Evolutionary conservation across 2,113 vertebrate species (phyloP).

Genomic region (Struthidea cinerea): DNA sequence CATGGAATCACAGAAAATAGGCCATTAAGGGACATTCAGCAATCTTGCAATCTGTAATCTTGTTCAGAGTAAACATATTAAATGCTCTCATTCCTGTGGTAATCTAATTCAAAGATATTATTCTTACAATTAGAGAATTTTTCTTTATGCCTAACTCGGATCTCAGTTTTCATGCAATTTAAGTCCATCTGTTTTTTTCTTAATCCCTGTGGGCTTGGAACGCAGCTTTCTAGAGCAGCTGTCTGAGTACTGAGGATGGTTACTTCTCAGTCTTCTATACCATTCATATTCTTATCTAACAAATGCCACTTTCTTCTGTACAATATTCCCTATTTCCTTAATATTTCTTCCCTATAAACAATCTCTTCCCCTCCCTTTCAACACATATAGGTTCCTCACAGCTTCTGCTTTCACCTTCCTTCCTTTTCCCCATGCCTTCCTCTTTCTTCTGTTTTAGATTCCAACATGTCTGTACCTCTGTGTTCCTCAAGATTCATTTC

Average conservation of each 20-base stretch:
- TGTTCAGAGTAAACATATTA: neutral
- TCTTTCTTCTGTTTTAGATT: neutral
- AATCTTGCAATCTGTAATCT: neutral
- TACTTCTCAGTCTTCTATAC: neutral
- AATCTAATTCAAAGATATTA: neutral
- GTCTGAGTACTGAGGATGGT: neutral
- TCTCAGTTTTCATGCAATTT: neutral
- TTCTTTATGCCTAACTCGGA: neutral
- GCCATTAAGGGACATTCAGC: neutral
- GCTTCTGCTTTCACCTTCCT: neutral
- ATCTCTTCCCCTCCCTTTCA: neutral
- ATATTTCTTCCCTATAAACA: neutral
- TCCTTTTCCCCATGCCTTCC: neutral
- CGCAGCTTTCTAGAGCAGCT: conserved; percentile 6
- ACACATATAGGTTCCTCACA: accelerated
- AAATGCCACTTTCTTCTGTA: neutral
- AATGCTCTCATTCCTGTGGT: neutral
- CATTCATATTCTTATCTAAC: neutral
- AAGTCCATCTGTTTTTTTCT: neutral
- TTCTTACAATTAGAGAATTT: neutral
- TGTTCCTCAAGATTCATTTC: neutral
- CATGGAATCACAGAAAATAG: neutral
- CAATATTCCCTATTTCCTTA: neutral
- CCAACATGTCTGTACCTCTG: neutral
- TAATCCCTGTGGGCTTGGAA: neutral